phyloP scores from a whole-genome alignment of 2,113 vertebrate species.

The Aptenodytes patagonicus region DNA sequence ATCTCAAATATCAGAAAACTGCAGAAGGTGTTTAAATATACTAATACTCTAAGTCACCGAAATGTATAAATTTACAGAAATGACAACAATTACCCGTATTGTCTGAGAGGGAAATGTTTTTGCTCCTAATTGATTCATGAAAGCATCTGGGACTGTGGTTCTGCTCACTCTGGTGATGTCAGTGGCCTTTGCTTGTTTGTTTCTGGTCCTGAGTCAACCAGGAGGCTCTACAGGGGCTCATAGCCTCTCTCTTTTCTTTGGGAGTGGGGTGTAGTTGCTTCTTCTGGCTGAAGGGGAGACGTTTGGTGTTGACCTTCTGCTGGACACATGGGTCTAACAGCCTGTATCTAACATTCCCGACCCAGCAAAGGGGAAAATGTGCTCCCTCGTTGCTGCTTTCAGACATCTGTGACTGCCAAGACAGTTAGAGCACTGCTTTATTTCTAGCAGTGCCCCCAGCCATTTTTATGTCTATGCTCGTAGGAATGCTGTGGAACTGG shows the following conservation, averaged over 20 bases:
- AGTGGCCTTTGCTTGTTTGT: not conserved
- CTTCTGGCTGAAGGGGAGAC: not conserved
- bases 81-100: not conserved
- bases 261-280: not conserved
- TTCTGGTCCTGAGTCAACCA: not conserved
- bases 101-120: not conserved
- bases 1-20: not conserved
- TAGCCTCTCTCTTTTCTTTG: not conserved
- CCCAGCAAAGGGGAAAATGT: not conserved
- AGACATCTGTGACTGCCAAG: not conserved
- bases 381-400: not conserved
- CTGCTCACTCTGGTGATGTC: not conserved
- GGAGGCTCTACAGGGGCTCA: fast-evolving
- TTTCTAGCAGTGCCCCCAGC: not conserved
- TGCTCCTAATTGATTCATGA: not conserved
- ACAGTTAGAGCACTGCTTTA: not conserved
- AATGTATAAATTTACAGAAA: not conserved
- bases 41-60: not conserved
- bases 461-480: not conserved
- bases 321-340: not conserved
- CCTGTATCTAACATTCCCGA: not conserved
- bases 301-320: not conserved
- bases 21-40: not conserved
- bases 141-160: not conserved
- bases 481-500: not conserved